Conservation (phyloP, 2,888 invertebrate species). For the Caenorhabditis sp. region DNA sequence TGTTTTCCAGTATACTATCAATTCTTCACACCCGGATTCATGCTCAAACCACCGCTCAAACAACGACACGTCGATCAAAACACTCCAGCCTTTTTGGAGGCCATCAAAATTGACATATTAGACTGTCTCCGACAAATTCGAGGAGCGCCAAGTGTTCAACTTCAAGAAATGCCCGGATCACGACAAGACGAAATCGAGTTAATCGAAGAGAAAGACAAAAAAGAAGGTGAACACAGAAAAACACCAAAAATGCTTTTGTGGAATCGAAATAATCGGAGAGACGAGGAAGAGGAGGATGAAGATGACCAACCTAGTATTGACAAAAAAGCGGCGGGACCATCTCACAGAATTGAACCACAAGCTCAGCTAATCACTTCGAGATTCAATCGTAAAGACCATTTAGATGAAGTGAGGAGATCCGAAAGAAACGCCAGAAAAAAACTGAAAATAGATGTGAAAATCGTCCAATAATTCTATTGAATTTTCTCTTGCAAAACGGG, state of each 20-base stretch:
- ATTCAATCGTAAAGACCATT: not conserved
- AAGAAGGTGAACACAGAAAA: too few species aligned
- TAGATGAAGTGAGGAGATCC: not conserved
- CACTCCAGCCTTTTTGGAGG: conserved; percentile 7
- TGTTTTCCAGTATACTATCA: conserved; percentile 21
- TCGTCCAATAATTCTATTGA: too few species aligned
- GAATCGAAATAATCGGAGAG: not conserved
- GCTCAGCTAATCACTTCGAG: not conserved
- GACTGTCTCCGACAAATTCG: conserved; percentile 22
- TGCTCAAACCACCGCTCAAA: conserved; percentile 8
- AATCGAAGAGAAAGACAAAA: conserved; percentile 30
- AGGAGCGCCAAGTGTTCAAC: conserved; percentile 87
- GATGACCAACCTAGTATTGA: conserved; percentile 14
- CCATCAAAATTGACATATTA: conserved; percentile 13
- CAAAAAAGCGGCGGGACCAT: too few species aligned
- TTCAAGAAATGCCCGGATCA: conserved; percentile 76
- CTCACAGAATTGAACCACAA: conserved; percentile 3
- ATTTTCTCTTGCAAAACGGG: not conserved
- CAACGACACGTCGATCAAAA: conserved; percentile 8
- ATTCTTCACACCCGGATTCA: conserved; percentile 24
- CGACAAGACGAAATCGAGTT: conserved; percentile 20
- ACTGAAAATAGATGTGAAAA: not conserved
- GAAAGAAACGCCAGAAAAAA: not conserved
- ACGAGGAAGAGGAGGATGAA: conserved; percentile 6
- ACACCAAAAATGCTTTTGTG: too few species aligned